Evolutionary conservation across 2,888 invertebrate species (phyloP).

Genomic region (Dicycla oo): DNA sequence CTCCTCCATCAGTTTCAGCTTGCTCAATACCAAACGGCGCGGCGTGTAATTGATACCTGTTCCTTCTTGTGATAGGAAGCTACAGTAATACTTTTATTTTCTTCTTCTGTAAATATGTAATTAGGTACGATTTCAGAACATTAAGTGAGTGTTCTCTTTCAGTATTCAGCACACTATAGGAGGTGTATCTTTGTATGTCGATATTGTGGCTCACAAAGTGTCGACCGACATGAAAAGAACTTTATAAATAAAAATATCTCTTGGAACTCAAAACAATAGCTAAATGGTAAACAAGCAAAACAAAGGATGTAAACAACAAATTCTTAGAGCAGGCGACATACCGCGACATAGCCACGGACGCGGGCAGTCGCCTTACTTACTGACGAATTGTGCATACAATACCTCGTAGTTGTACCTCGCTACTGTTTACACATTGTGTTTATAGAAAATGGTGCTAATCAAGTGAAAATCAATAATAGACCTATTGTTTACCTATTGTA

Average conservation of each 20-base stretch:
- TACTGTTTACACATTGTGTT: background rate
- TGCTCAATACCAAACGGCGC: conserved; percentile 25
- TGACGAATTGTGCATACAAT: conserved; percentile 34
- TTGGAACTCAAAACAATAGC: conserved; percentile 73
- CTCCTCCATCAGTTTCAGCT: conserved; percentile 10
- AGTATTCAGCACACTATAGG: background rate
- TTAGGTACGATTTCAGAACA: background rate
- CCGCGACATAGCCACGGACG: conserved; percentile 7
- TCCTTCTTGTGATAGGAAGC: background rate
- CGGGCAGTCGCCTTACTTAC: conserved; percentile 43
- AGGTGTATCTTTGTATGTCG: background rate
- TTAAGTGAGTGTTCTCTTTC: background rate
- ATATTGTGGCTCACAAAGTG: background rate
- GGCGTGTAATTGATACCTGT: background rate
- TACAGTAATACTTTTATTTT: no score
- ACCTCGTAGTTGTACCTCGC: no score
- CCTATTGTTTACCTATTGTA: background rate
- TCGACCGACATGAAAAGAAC: conserved; percentile 11
- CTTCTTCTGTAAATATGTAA: background rate
- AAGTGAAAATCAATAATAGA: conserved; percentile 12
- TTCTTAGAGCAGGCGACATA: conserved; percentile 63
- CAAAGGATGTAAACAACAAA: conserved; percentile 70
- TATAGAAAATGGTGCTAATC: conserved; percentile 22
- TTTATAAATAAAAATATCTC: conserved; percentile 50
- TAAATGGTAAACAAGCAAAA: conserved; percentile 65